phyloP scores from a whole-genome alignment of 2,797 vertebrate species.

The Lophotriccus pileatus region DNA sequence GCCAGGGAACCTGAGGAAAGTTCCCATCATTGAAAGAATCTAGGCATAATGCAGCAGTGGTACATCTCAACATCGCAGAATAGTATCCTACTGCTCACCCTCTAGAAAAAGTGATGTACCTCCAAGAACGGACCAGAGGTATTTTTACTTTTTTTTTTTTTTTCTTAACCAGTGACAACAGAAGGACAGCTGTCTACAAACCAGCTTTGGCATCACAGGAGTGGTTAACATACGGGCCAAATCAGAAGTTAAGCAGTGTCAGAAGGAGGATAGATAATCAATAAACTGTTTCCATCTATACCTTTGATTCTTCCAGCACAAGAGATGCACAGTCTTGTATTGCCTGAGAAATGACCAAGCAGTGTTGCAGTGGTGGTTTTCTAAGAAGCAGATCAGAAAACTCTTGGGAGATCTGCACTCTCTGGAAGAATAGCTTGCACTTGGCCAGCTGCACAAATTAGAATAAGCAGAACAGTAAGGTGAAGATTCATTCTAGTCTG shows the following conservation, averaged over 20 bases:
- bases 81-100: background rate
- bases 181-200: background rate
- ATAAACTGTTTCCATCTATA: background rate
- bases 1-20: background rate
- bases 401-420: background rate
- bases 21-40: background rate
- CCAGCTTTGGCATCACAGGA: rapidly evolving
- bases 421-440: background rate
- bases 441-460: background rate
- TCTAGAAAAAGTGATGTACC: background rate
- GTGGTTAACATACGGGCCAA: background rate
- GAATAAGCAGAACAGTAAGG: background rate
- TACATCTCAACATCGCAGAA: background rate
- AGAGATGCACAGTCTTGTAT: background rate
- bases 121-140: background rate
- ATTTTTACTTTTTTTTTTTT: background rate
- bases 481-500: background rate
- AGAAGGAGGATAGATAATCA: background rate
- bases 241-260: background rate
- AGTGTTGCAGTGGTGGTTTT: background rate
- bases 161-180: background rate
- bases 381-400: background rate
- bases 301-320: background rate
- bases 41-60: background rate
- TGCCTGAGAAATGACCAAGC: background rate